Percentiles rank a stretch among this genome's conserved stretches.
These are phyloP conservation scores for Oopsacas minuta DNA, from an alignment of 37 sponge, comb jelly and placozoan genomes.

Conservation along the genomic window DNA sequence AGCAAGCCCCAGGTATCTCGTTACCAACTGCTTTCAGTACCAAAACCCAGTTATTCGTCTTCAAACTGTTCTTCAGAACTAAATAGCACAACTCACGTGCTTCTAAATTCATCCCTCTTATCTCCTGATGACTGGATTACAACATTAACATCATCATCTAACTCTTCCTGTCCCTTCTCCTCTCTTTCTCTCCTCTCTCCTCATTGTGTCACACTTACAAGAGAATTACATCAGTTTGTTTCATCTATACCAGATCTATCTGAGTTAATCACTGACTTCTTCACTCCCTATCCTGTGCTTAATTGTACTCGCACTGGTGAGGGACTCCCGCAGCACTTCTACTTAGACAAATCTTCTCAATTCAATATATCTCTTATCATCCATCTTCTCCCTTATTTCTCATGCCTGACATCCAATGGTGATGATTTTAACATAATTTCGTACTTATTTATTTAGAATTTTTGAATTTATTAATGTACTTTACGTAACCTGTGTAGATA, in stretches of 20 bases:
- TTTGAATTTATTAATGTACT: background rate
- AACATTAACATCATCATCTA: background rate
- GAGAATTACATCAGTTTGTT: background rate
- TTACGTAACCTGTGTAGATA: background rate
- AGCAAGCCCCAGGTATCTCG: background rate
- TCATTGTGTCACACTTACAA: background rate
- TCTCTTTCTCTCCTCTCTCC: background rate
- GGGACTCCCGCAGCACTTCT: background rate
- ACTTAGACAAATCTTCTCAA: background rate
- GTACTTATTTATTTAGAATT: no score
- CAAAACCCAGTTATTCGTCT: background rate
- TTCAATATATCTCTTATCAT: background rate
- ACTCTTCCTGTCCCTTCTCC: background rate
- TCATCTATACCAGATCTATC: background rate
- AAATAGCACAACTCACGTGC: background rate
- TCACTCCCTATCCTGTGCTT: background rate
- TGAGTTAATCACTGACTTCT: background rate
- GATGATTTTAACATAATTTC: no score
- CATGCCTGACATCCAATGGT: no score
- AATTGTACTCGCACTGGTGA: background rate
- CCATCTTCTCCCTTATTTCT: background rate
- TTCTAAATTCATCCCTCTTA: background rate
- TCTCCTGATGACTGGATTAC: background rate
- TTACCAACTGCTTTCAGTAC: background rate
- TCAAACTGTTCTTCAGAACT: constrained; percentile 2